Percentiles rank a stretch among this genome's conserved stretches.
Conservation (phyloP, 1,140 invertebrate genomes). For the Rhagoletis zephyria region DNA sequence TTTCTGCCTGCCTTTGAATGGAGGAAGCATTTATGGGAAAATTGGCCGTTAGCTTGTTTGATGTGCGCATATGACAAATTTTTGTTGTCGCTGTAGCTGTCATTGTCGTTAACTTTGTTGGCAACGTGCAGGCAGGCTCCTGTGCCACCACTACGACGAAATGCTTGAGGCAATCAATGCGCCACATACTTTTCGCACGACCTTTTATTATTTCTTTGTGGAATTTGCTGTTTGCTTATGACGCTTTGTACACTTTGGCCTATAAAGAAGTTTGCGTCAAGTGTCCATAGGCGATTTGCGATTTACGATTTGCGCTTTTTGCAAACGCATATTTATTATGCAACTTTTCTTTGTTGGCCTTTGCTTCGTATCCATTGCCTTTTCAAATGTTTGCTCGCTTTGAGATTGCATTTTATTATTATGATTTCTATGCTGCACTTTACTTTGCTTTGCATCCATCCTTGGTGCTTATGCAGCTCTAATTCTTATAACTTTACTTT, state of each 20-base stretch:
- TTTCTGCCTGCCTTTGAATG: slow-evolving; percentile 7
- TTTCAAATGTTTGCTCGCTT: not conserved
- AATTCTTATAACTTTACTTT: slow-evolving; percentile 36
- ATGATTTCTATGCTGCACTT: not conserved
- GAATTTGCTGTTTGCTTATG: slow-evolving; percentile 6
- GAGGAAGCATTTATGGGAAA: slow-evolving; percentile 23
- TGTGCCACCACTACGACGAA: not conserved
- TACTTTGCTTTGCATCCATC: not conserved
- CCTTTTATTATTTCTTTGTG: not conserved
- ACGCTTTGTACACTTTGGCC: too few relatives aligned
- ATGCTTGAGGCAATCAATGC: not conserved
- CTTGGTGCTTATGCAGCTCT: slow-evolving; percentile 14
- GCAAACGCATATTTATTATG: slow-evolving; percentile 32
- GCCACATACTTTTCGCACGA: not conserved
- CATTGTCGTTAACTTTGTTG: not conserved
- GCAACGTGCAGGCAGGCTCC: not conserved
- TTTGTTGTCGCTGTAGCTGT: not conserved
- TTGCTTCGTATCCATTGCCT: not conserved
- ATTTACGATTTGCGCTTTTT: slow-evolving; percentile 13
- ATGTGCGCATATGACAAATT: slow-evolving; percentile 7
- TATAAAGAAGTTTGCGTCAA: not conserved
- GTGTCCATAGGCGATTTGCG: not conserved
- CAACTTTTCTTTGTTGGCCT: not conserved
- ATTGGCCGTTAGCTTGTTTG: slow-evolving; percentile 49
- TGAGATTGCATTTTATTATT: not conserved